Evolutionary conservation across 2,888 invertebrate genomes (phyloP), one percentile per base, ranked within the genome.

Genomic region (Dioctria linearis): DNA sequence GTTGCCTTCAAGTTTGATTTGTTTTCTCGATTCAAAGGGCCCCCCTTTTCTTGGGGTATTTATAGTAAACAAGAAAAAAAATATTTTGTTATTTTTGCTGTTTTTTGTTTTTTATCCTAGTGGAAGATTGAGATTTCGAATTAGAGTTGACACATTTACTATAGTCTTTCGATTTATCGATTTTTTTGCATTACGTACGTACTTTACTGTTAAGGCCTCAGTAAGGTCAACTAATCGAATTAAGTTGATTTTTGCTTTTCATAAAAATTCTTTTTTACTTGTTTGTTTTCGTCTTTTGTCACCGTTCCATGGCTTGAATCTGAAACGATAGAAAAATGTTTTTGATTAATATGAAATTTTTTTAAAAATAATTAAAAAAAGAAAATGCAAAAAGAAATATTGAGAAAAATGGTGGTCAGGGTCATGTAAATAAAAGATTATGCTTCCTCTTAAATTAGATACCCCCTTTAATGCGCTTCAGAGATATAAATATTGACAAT

Each of bases 221-320:
- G n/a, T 65, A 54, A 63, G 42, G 51, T 78, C 78, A 78, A 66
- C 42, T 66, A 78, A 54, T 51, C 25, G 40, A 25, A 66, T 51
- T 78, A 54, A 54, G 25, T 40, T 78, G 51, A 57, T 13, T 61
- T 66, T 37, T 39, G 51, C 13, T 78, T 42, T 54, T 65, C 54
- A n/a, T 49, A 25, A 49, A 37, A 11, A 39, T 40, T 76, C 63
- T 37, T 51, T 6, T 54, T 37, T 37, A 76, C 69, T 11, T 54
- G 25, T 39, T 69, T 39, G 40, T 71, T 59, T n/a, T 69, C 43
- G 75, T 71, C 65, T 80, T 79, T 82, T 78, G 82, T 83, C 82
- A 83, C 82, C 81, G 82, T 83, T 80, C 81, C 82, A 83, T 83
- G 75, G 61, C 80, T 80, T 82, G 54, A 39, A 80, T 69, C 80